phyloP scores from a whole-genome alignment of 2,888 invertebrate species.

The Argyra leucocephala region DNA sequence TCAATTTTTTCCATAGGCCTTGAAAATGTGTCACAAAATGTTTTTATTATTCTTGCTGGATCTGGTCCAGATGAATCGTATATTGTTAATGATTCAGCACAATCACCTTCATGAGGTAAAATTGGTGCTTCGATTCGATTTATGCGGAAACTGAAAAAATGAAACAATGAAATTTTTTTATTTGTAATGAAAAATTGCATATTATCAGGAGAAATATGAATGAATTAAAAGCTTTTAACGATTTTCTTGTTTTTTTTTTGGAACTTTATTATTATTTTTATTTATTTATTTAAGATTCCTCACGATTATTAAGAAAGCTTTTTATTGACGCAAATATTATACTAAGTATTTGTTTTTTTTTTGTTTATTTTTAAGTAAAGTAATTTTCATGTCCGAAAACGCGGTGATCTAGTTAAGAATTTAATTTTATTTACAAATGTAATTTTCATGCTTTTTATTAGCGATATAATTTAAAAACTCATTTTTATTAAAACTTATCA shows the following conservation, averaged over 20 bases:
- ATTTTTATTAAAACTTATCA: neutral
- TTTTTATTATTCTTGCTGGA: constrained; percentile 82
- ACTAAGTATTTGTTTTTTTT: neutral
- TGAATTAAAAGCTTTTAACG: too few relatives aligned
- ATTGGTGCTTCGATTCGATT: constrained; percentile 84
- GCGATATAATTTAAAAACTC: neutral
- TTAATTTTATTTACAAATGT: neutral
- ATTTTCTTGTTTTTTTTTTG: too few relatives aligned
- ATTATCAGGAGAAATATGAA: neutral
- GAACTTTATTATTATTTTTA: neutral
- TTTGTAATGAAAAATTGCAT: neutral
- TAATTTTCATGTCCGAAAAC: too few relatives aligned
- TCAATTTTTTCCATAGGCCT: constrained; percentile 88
- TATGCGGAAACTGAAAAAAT: constrained; percentile 62
- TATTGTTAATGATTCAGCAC: constrained; percentile 79
- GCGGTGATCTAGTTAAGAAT: neutral
- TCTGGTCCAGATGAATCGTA: constrained; percentile 84
- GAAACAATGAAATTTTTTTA: constrained; percentile 11
- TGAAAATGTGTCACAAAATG: constrained; percentile 89
- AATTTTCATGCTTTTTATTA: neutral
- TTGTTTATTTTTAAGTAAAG: too few relatives aligned
- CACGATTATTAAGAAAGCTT: neutral
- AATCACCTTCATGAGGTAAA: constrained; percentile 74
- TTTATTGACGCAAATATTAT: neutral
- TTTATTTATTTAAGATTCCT: too few relatives aligned